Evolutionary conservation across 2,888 invertebrate genomes (phyloP), one percentile per base, ranked within the genome.

Genomic region (Eustalomyia histrio): DNA sequence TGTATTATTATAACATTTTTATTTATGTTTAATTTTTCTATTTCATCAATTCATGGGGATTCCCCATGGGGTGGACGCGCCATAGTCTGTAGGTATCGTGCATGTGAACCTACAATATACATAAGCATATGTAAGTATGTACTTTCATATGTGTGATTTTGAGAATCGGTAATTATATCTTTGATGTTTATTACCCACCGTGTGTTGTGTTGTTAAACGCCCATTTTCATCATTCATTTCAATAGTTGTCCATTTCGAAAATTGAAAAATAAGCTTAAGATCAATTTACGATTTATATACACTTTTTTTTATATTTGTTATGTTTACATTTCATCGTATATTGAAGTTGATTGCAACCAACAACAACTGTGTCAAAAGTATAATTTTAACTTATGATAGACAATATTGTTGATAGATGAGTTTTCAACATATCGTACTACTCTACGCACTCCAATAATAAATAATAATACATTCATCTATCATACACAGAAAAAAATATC

Each of bases 151-250:
- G 53, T 69, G 53, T 69, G 57, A 69, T 43, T 33, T 60, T 64
- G 73, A 50, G 64, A 65, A 60, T 76, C 80, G 80, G 80, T 76
- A 74, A 76, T 76, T 76, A 69, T 65, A 72, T 39, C 80, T 81
- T 81, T 81, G 80, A 81, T 76, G 80, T 81, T 76, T 76, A 74
- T 74, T 81, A 61, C 76, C 80, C 69, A 65, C 74, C 63, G 76
- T 72, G 71, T 72, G 71, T 74, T 69, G 80, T 69, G 73, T 65
- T 81, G 76, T 71, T 81, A 69, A 81, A 81, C 80, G 80, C 80
- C 80, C 80, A 76, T 69, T 65, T 71, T 60, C 60, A 74, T n/a
- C 33, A 24, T 65, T 72, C 53, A 60, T 60, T 72, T 64, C 63
- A 35, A 64, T 64, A 50, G 35, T 21, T 69, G 76, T 64, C 73